Base-by-base conservation (phyloP, 92 coral and sea anemone species). In the Diadumene lineata region DNA sequence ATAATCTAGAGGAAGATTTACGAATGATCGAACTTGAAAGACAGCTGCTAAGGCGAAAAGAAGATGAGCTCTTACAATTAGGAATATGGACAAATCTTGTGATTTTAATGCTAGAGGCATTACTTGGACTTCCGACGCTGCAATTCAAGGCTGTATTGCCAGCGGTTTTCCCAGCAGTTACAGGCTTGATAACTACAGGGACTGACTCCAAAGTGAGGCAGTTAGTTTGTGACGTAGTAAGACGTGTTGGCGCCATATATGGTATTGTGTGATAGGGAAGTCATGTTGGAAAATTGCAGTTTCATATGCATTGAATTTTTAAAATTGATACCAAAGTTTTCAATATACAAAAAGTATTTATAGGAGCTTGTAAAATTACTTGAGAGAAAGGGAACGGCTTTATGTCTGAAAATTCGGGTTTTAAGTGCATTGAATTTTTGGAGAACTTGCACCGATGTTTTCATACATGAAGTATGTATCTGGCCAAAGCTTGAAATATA, bases 121-220 rank as follows among this genome's bases (percentile, higher is more conserved):
- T 96, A 28, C 92, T 96, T 1, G 84, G 83, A n/a, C 90, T 96
- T 21, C 99, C 99, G 25, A 96, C 99, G 28, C 88, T 96, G 89
- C 99, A 96, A 44, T 96, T 96, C 87, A 96, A 96, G 82, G 97
- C 99, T 10, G 97, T 96, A 15, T 72, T 96, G 46, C 99, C 99
- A 82, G 99, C 99, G 81, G 94, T 96, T 34, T 96, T 92, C 72
- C 92, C 99, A 66, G 97, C 99, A 33, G 96, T 96, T 70, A 96
- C 97, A 73, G 88, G 93, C 79, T 82, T 96, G 25, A 88, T 92
- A 53, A 87, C 97, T 24, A 90, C 92, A 22, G 92, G 97, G 8
- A 83, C 93, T 69, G 99, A 96, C 83, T 82, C 96, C 30, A 92
- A 92, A 75, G 96, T 96, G 71, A 87, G 97, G 70, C 93, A 90